Base-by-base conservation (phyloP, 2,888 invertebrate species). In the Rhingia campestris region DNA sequence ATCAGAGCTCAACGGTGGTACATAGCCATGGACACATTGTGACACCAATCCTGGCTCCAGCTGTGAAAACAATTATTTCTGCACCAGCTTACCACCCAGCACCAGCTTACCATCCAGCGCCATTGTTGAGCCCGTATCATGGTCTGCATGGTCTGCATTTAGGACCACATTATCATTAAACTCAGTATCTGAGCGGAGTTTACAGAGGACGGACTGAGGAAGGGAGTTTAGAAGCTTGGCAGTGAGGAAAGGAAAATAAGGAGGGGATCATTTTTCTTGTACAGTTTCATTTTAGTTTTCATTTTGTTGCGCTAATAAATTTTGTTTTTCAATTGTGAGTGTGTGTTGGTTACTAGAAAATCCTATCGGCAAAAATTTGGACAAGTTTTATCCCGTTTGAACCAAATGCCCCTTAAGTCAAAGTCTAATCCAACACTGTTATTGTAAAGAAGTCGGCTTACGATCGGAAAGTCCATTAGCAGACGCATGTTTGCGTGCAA, bases 1-100 rank as follows among this genome's bases (percentile, higher is more conserved):
- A 90, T 75, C 90, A 90, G 72, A 91, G 91, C 59, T 90, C 90
- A 1, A 90, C 90, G 1, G 87, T 90, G 63, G 89, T 91, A 66
- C 90, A 90, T 86, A 89, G 88, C 47, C 88, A 89, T 35, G 89
- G 89, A 9, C 90, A 89, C 64, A 88, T 90, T 32, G 88, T 90
- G 39, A 89, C 91, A 69, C 90, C 91, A 1, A 86, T 90, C 37
- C 88, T 91, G n/a, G 87, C 90, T 81, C 90, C 90, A 5, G 88
- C 91, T 45, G 87, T 90, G 7, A 90, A 90, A 81, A 89, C 89
- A 3, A 86, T 90, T 22, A 88, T 90, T 10, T 59, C 90, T 9
- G 22, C 22, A 22, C 90, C 90, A 82, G 86, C 90, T 22, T 22
- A 22, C 22, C 22, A 22, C 22, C 22, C 22, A 22, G 22, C 22